Conservation (phyloP, 2,113 vertebrate species). For the Cyanoliseus patagonus region DNA sequence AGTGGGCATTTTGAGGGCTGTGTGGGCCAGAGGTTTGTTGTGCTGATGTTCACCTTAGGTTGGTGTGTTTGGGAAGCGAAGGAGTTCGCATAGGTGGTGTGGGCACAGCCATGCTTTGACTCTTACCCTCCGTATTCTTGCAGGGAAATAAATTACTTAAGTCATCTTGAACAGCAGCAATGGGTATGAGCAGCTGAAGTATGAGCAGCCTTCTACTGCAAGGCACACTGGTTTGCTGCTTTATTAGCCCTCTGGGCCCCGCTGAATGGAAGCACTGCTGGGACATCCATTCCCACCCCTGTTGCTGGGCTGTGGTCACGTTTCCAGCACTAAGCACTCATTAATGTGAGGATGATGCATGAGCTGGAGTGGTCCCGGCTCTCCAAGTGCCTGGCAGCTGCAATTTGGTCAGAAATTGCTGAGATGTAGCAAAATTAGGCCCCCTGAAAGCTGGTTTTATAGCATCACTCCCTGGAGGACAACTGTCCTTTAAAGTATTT, state of each 20-base stretch:
- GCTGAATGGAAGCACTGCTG: background rate
- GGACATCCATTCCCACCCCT: background rate
- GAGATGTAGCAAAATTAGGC: background rate
- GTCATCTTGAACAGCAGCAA: background rate
- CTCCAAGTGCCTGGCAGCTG: background rate
- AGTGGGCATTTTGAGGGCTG: background rate
- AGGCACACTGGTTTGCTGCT: background rate
- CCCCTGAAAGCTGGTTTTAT: background rate
- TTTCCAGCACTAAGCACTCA: background rate
- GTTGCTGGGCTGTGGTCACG: accelerated
- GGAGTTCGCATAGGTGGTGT: background rate
- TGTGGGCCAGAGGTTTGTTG: background rate
- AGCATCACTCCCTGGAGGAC: slow-evolving; percentile 9
- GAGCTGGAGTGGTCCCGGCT: background rate
- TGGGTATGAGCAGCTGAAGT: background rate
- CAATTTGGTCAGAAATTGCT: background rate
- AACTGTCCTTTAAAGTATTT: background rate
- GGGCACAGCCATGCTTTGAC: background rate
- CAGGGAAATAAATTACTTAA: background rate
- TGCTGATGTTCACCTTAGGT: background rate
- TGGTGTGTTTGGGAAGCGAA: background rate
- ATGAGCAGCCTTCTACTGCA: background rate
- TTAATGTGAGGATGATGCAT: background rate
- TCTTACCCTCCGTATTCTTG: background rate
- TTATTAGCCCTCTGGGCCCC: background rate